These are phyloP conservation scores for Candoia aspera DNA, from an alignment of 2,113 vertebrate genomes.

Conservation along the genomic window DNA sequence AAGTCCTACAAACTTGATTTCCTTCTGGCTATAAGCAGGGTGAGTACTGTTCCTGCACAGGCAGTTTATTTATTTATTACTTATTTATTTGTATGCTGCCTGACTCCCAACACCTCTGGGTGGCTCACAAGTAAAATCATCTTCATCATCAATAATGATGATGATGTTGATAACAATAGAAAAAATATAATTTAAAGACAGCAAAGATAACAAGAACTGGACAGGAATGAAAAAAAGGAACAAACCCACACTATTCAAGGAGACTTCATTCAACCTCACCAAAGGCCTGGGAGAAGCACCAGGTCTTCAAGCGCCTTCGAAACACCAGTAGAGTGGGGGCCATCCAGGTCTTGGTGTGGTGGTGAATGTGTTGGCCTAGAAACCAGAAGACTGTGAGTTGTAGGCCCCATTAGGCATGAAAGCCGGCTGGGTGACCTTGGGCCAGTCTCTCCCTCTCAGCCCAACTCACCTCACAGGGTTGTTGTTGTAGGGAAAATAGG, in stretches of 20 bases:
- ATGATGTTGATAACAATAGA: too few species aligned
- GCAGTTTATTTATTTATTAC: not conserved
- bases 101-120: not conserved
- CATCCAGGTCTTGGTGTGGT: not conserved
- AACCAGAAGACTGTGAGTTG: not conserved
- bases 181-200: not conserved
- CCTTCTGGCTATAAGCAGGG: slow-evolving; percentile 94
- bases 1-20: slow-evolving; percentile 86
- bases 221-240: not conserved
- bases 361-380: not conserved
- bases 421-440: not conserved
- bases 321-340: not conserved
- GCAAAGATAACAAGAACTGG: not conserved
- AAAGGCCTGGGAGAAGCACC: not conserved
- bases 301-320: not conserved
- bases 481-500: not conserved
- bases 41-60: slow-evolving; percentile 59
- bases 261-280: not conserved
- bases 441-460: not conserved
- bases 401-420: not conserved
- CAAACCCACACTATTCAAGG: not conserved
- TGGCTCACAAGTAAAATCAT: not conserved
- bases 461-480: not conserved
- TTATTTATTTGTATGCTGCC: not conserved
- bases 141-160: not conserved